Base-by-base conservation (phyloP, 2,113 vertebrate species). In the Oryzias javanicus region DNA sequence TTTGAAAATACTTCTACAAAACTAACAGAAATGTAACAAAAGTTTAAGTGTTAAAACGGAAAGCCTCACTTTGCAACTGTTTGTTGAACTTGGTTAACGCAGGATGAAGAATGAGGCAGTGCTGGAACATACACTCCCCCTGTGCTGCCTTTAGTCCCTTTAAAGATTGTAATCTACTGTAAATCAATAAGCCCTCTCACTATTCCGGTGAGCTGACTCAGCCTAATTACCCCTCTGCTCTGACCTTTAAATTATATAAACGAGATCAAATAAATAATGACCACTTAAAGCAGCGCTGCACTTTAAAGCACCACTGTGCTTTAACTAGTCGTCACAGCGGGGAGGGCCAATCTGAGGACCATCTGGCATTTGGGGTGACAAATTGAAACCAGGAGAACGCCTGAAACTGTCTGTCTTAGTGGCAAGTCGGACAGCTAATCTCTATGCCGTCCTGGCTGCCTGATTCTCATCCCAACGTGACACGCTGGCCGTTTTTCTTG, bases 211-310 rank as follows among this genome's bases (percentile, higher is more conserved):
- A 50, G 85, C 86, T 90, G 82, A 89, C 85, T 88, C 88, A 88
- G 89, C 81, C 88, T 90, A 87, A 91, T 91, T 87, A 88, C 80
- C 78, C 48, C 73, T 49, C 66, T 35, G 69, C 65, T 25, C 54
- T 42, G 29, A 75, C 72, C 75, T 83, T 88, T 89, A 87, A 90
- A 89, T 89, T 87, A 90, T 66, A 70, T 42, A 24, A 88, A 89
- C 55, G 73, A 88, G 86, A 83, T 82, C 72, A 86, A 90, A 89
- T 89, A 89, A 89, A 91, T 89, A 89, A 89, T 78, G 84, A 82
- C 71, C 59, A 29, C 57, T 86, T 89, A 80, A 88, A 88, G 74
- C 50, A 42, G 67, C 41, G 49, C 69, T 79, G 76, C 74, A 22
- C 48, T 88, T 76, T 81, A 69, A 87, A 87, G 35, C 35, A 13